Base-by-base conservation (phyloP, 2,888 invertebrate genomes). In the Syrista parreyssii region DNA sequence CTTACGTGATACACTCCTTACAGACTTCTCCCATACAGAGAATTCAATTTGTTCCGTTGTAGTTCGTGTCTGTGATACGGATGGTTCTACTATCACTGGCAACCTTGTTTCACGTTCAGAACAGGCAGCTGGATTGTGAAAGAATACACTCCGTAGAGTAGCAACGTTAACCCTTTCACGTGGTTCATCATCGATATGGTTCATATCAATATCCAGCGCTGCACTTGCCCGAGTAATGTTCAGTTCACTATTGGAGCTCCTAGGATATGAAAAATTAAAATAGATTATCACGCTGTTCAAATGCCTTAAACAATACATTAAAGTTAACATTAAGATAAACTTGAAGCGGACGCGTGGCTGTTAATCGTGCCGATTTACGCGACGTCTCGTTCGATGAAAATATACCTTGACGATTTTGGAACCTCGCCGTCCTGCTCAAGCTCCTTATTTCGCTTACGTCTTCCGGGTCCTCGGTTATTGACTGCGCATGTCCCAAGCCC, bases 101-200 rank as follows among this genome's bases (percentile, higher is more conserved):
- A 90, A 82, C 80, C 90, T 87, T 68, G 89, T 90, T 32, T 90
- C 89, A 55, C 86, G 84, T 79, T 89, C 89, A 72, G 83, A 72
- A 72, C 83, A 82, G 32, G 84, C 78, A 33, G 86, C 81, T 76
- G 87, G 84, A 82, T 85, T 88, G 76, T 93, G 92, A 86, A 93
- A 93, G 88, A 93, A 93, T 80, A 93, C 92, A 84, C 92, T 93
- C 83, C 93, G 91, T 79, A 93, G 84, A 78, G 92, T 91, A 68
- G 93, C 92, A 4, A 93, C 92, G 81, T 93, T 93, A 4, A 93
- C 91, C 32, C 92, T 88, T 76, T 92, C 92, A 81, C 92, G 92
- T 74, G 92, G 87, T n/a, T 81, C 74, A 74, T 81, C 55, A 34
- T 80, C n/a, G n/a, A n/a, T n/a, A n/a, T n/a, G n/a, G n/a, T n/a